Evolutionary conservation across 2,113 vertebrate genomes (phyloP), one percentile per base, ranked within the genome.

Genomic region (Apteryx owenii): DNA sequence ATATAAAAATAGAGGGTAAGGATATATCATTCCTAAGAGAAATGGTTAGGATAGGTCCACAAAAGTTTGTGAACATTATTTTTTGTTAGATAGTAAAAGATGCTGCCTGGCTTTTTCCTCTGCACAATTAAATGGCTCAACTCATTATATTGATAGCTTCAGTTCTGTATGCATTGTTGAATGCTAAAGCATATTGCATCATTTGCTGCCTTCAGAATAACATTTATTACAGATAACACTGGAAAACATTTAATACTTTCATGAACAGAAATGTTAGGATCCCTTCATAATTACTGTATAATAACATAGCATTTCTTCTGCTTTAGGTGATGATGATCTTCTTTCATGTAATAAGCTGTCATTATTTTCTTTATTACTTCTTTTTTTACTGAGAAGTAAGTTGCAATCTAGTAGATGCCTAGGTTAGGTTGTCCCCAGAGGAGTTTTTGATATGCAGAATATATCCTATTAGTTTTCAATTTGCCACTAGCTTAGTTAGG

Each of bases 401-500:
- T 89, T 86, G 72, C 84, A 95, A 73, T 95, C 71, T 72, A 88
- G 51, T 62, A 66, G 72, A 42, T 77, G 72, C 68, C 50, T 75
- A 65, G 66, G 93, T 92, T 93, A 93, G 80, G 71, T 82, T 79
- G 81, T 90, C 78, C 72, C 88, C 91, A 91, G 83, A 96, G 95
- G 81, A 83, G 31, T 84, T 66, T 94, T 93, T 94, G 90, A 95
- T 88, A 95, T 93, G 88, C 90, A 96, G 93, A 97, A 96, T 54
- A 44, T 28, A 93, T 78, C 75, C 91, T 95, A 90, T 90, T 91
- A 93, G 61, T 86, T 97, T 97, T 95, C 94, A 95, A 94, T 96
- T 97, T 96, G 94, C 93, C 95, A 96, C 91, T 85, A 95, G 94
- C 94, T 96, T 94, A 88, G 81, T 95, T 91, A 96, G 51, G 64